phyloP scores from a whole-genome alignment of 2,113 vertebrate species.

The Eudorcas thomsonii region DNA sequence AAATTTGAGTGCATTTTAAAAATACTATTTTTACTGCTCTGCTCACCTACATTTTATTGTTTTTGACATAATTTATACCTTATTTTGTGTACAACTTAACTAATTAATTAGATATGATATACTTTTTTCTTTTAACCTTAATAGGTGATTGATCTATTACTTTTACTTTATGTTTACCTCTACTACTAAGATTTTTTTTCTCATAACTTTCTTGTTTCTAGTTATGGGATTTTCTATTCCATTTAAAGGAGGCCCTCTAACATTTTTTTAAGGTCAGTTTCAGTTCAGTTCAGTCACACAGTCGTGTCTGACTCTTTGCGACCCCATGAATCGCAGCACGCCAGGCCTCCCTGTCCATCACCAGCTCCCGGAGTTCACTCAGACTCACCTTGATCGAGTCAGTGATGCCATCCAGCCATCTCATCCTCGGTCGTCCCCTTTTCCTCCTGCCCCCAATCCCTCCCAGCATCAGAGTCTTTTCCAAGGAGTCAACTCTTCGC shows the following conservation, averaged over 20 bases:
- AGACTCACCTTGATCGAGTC: fast-evolving
- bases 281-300: too few relatives aligned
- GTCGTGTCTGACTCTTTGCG: too few relatives aligned
- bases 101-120: neutral
- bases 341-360: too few relatives aligned
- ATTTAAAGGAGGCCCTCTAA: neutral
- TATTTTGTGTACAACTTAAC: neutral
- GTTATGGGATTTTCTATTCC: neutral
- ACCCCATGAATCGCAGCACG: too few relatives aligned
- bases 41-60: neutral
- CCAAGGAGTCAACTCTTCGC: too few relatives aligned
- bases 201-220: neutral
- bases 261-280: neutral
- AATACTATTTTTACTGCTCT: neutral
- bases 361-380: too few relatives aligned
- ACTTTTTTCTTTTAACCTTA: neutral
- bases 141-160: neutral
- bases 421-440: too few relatives aligned
- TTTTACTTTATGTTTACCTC: neutral
- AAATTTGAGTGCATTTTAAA: neutral
- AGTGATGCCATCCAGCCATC: too few relatives aligned
- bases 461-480: too few relatives aligned
- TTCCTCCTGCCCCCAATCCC: too few relatives aligned
- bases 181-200: neutral
- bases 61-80: neutral